Base-by-base conservation (phyloP, 2,113 vertebrate genomes). In the Pholis gunnellus region DNA sequence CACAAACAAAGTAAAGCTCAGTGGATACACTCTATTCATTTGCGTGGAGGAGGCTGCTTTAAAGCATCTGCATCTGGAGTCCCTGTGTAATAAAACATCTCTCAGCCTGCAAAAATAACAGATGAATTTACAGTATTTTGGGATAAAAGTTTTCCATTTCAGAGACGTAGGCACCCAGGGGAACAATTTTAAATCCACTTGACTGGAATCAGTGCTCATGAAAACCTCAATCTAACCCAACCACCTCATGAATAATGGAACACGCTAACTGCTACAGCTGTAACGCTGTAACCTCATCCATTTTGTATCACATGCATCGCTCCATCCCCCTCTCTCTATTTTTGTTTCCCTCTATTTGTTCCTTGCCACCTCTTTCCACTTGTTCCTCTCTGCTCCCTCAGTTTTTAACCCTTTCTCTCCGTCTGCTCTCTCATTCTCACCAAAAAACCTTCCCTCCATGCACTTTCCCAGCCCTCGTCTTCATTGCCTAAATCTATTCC, bases 181-280 rank as follows among this genome's bases (percentile, higher is more conserved):
- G 67, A 68, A 60, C 14, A 22, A 25, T 61, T 70, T 71, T 36
- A 57, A 72, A 88, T 5, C 80, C 71, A 74, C 75, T 80, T 68
- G 64, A 72, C 52, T 42, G 18, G 60, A 82, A 80, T 50, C 25
- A 74, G 72, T 9, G 68, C 60, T 72, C 20, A 65, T 65, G 50
- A 73, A 81, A 88, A 84, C 38, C 59, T 20, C 22, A 64, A 46
- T 63, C 67, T 29, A 20, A 72, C 75, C 66, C 44, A 36, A 29
- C 61, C 36, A 22, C 22, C 27, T 3, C 0, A 84, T 87, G 75
- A 88, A 88, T 84, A 78, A 88, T 84, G 72, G 46, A 87, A 46
- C 69, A 54, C 22, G 68, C 54, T 69, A 87, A 87, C 72, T 78
- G 56, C 73, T 78, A 52, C 86, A 77, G 17, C 25, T 59, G 65